phyloP scores from a whole-genome alignment of 2,888 invertebrate genomes.

The Cabera pusaria region DNA sequence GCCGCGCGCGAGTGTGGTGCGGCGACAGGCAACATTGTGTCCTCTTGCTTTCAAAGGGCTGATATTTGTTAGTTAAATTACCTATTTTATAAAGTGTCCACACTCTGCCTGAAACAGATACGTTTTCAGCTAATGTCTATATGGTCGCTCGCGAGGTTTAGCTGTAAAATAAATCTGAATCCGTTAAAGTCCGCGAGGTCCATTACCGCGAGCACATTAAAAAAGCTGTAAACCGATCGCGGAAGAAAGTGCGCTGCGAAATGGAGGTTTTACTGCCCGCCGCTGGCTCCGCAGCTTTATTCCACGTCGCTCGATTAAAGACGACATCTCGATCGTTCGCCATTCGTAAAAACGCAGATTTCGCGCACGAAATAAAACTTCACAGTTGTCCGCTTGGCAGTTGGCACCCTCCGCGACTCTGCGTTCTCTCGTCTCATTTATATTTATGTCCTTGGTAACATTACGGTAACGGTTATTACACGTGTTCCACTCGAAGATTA shows the following conservation, averaged over 20 bases:
- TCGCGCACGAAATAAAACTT: slow-evolving; percentile 1
- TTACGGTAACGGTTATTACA: slow-evolving; percentile 12
- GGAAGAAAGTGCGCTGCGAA: slow-evolving; percentile 9
- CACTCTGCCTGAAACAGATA: no score
- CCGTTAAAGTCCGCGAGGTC: slow-evolving; percentile 12
- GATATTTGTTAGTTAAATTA: no score
- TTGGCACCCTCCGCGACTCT: neutral
- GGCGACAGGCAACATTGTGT: no score
- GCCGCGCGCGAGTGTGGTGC: no score
- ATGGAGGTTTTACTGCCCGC: slow-evolving; percentile 9
- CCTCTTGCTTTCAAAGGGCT: no score
- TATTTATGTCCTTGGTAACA: slow-evolving; percentile 8
- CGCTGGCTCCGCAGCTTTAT: slow-evolving; percentile 3
- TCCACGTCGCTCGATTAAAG: slow-evolving; percentile 8
- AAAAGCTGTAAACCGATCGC: slow-evolving; percentile 14
- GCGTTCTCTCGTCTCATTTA: slow-evolving; percentile 6
- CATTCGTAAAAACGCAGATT: slow-evolving; percentile 3
- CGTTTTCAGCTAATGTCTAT: no score
- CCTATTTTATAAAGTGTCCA: no score
- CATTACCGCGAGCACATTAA: slow-evolving; percentile 19
- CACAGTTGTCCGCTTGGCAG: neutral
- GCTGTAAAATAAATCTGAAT: slow-evolving; percentile 10
- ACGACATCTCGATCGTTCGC: slow-evolving; percentile 6
- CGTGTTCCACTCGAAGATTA: slow-evolving; percentile 8
- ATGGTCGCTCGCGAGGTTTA: slow-evolving; percentile 3